These are phyloP conservation scores for Zeugodacus cucurbitae DNA, from an alignment of 1,140 invertebrate genomes.

Conservation along the genomic window DNA sequence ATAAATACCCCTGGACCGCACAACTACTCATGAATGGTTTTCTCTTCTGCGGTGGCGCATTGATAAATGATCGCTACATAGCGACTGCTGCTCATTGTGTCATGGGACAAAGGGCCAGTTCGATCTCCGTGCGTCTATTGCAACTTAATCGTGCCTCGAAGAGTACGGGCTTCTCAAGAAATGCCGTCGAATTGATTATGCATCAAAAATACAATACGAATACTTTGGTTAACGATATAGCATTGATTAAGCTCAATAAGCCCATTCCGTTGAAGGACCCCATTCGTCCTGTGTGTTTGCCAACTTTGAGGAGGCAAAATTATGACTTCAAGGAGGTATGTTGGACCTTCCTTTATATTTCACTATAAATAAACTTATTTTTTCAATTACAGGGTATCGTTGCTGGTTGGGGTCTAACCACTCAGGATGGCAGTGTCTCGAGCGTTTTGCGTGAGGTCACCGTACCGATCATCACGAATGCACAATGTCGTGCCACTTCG, in stretches of 20 bases:
- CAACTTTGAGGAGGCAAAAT: slow-evolving; percentile 63
- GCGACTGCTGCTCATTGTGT: slow-evolving; percentile 70
- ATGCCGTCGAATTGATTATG: slow-evolving; percentile 49
- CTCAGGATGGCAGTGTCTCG: slow-evolving; percentile 85
- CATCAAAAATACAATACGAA: slow-evolving; percentile 55
- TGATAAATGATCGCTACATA: slow-evolving; percentile 67
- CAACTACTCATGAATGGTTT: slow-evolving; percentile 54
- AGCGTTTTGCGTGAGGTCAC: slow-evolving; percentile 84
- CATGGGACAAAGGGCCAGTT: slow-evolving; percentile 70
- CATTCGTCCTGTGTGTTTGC: slow-evolving; percentile 88
- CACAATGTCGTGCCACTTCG: slow-evolving; percentile 82
- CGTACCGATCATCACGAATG: slow-evolving; percentile 91
- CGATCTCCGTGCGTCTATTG: slow-evolving; percentile 74
- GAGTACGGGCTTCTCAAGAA: slow-evolving; percentile 51
- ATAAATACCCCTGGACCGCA: slow-evolving; percentile 64
- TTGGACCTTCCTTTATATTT: not conserved
- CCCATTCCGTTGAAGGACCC: slow-evolving; percentile 81
- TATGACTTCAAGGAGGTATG: slow-evolving; percentile 59
- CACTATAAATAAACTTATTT: not conserved
- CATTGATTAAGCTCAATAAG: slow-evolving; percentile 69
- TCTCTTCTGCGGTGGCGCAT: slow-evolving; percentile 60
- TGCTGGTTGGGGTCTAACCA: slow-evolving; percentile 89
- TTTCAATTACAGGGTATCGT: slow-evolving; percentile 74
- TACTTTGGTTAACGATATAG: slow-evolving; percentile 83
- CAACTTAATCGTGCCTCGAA: slow-evolving; percentile 77